A percentile compares a stretch with the other conserved stretches of the same genome.
Evolutionary conservation across 2,113 vertebrate species (phyloP).

Genomic region (Nycticorax nycticorax): DNA sequence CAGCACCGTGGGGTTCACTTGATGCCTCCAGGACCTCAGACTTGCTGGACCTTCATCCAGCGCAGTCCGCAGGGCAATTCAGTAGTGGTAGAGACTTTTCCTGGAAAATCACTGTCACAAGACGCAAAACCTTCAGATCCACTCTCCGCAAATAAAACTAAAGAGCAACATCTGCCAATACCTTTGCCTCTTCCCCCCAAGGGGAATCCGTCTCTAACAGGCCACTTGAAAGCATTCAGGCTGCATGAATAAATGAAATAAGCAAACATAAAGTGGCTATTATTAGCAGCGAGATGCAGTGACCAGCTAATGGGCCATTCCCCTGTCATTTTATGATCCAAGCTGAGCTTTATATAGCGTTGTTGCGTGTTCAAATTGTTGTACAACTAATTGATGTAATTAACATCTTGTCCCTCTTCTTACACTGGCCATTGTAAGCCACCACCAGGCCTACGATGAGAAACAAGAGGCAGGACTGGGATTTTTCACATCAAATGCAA

Average conservation of each 20-base stretch:
- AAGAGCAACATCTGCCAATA: not conserved
- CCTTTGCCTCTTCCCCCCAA: not conserved
- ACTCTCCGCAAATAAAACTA: not conserved
- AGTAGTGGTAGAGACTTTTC: accelerated
- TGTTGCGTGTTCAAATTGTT: not conserved
- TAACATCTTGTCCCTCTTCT: not conserved
- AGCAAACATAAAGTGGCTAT: not conserved
- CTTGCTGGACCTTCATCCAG: not conserved
- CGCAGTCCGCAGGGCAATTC: accelerated
- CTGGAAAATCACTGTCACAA: not conserved
- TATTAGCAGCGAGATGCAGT: not conserved
- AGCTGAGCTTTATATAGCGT: not conserved
- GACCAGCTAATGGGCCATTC: not conserved
- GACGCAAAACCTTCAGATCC: not conserved
- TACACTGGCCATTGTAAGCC: not conserved
- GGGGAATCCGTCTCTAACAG: not conserved
- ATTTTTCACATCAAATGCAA: not conserved
- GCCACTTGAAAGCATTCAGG: not conserved
- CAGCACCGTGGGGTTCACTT: accelerated
- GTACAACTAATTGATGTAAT: constrained; percentile 5
- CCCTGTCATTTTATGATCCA: not conserved
- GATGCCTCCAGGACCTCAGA: accelerated
- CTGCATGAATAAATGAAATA: not conserved
- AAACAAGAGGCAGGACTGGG: not conserved
- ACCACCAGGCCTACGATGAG: not conserved